phyloP scores from a whole-genome alignment of 2,113 vertebrate genomes.

The Pitta sordida region DNA sequence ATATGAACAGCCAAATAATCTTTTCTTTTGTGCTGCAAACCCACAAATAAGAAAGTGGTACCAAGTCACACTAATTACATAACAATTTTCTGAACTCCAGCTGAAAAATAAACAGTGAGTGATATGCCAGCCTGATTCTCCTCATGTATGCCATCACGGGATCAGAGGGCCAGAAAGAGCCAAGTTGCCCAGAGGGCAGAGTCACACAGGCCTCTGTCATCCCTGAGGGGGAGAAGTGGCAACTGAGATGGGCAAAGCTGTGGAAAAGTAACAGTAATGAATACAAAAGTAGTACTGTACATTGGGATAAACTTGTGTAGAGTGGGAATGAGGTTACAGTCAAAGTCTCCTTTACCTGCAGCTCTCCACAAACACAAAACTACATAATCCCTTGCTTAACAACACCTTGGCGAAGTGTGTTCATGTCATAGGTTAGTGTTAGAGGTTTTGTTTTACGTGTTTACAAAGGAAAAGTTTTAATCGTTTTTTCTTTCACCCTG shows the following conservation, averaged over 20 bases:
- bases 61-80: not conserved
- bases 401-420: not conserved
- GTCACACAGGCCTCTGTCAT: not conserved
- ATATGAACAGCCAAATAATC: not conserved
- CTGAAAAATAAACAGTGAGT: not conserved
- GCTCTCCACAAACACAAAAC: not conserved
- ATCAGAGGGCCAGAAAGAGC: not conserved
- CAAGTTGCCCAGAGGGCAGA: not conserved
- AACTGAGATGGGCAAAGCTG: not conserved
- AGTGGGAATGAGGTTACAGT: not conserved
- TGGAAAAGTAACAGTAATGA: fast-evolving
- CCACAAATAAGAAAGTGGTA: not conserved
- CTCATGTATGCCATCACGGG: fast-evolving
- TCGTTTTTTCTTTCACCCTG: too few species aligned
- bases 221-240: not conserved
- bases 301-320: not conserved
- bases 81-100: not conserved
- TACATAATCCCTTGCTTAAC: fast-evolving
- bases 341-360: not conserved
- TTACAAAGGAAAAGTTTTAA: too few species aligned
- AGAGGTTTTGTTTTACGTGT: too few species aligned
- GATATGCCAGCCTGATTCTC: not conserved
- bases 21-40: not conserved
- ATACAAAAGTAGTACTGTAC: too few species aligned
- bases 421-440: too few species aligned